These are phyloP conservation scores for Amphimedon queenslandica DNA, from an alignment of 37 sponge, comb jelly and placozoan genomes.

Conservation along the genomic window DNA sequence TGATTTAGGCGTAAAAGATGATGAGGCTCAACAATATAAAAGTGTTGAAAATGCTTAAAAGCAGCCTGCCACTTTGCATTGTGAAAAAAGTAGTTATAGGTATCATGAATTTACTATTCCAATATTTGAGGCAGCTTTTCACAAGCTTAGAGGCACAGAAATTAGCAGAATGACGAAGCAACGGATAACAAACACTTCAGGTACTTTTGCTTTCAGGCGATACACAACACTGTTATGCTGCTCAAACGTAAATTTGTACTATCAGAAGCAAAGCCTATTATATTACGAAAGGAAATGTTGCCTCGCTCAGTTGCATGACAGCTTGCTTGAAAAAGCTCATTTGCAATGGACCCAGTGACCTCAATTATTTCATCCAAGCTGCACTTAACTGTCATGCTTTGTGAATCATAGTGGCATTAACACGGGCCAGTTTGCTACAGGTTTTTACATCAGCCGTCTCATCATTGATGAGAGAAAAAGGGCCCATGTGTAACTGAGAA, in stretches of 20 bases:
- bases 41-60: constrained; percentile 11
- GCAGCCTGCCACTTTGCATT: constrained; percentile 13
- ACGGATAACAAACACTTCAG: not conserved
- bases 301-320: not conserved
- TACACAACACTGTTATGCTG: constrained; percentile 5
- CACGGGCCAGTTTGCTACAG: constrained; percentile 1
- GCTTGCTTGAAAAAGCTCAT: not conserved
- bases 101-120: not conserved
- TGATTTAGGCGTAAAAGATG: not conserved
- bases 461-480: constrained; percentile 12
- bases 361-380: not conserved
- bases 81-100: constrained; percentile 5
- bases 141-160: constrained; percentile 21
- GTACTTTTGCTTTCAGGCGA: not conserved
- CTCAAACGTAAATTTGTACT: constrained; percentile 10
- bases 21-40: constrained; percentile 1
- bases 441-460: not conserved
- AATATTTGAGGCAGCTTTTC: constrained; percentile 10
- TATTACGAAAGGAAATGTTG: not conserved
- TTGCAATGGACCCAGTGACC: not conserved
- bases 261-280: constrained; percentile 17
- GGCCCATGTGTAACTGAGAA: not conserved
- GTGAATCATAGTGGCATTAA: too few species aligned
- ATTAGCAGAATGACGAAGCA: constrained; percentile 10
- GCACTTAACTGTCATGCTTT: too few species aligned